Percentiles rank a stretch among this genome's conserved stretches.
These are phyloP conservation scores for Cuculus canorus DNA, from an alignment of 2,797 vertebrate genomes.

Conservation along the genomic window DNA sequence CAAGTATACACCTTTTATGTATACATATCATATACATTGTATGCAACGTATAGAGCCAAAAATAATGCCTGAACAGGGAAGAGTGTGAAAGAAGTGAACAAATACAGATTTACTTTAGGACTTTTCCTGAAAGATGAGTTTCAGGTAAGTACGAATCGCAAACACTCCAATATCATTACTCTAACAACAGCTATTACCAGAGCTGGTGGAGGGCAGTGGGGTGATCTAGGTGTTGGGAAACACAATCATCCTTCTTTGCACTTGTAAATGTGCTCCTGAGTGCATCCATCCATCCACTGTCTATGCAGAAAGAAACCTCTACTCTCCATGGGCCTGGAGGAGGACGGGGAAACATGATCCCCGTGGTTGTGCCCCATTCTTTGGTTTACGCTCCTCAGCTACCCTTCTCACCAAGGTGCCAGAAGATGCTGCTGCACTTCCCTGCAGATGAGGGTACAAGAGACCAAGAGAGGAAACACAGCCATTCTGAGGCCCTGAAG, in stretches of 20 bases:
- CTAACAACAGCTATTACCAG: neutral
- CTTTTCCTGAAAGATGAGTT: neutral
- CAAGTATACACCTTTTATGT: neutral
- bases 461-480: neutral
- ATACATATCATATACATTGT: no score
- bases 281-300: neutral
- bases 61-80: neutral
- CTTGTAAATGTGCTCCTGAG: neutral
- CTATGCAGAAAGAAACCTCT: neutral
- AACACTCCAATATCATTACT: neutral
- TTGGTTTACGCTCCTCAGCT: neutral
- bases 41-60: no score
- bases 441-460: neutral
- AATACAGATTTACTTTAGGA: neutral
- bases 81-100: neutral
- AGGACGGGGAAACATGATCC: accelerated
- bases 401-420: neutral
- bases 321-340: neutral
- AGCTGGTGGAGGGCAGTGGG: neutral
- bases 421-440: neutral
- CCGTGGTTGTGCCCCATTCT: neutral
- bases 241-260: accelerated
- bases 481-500: neutral
- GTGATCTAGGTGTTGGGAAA: neutral
- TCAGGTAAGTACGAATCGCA: neutral